Base-by-base conservation (phyloP, 2,113 vertebrate genomes). In the Cyanoramphus novaezelandiae region DNA sequence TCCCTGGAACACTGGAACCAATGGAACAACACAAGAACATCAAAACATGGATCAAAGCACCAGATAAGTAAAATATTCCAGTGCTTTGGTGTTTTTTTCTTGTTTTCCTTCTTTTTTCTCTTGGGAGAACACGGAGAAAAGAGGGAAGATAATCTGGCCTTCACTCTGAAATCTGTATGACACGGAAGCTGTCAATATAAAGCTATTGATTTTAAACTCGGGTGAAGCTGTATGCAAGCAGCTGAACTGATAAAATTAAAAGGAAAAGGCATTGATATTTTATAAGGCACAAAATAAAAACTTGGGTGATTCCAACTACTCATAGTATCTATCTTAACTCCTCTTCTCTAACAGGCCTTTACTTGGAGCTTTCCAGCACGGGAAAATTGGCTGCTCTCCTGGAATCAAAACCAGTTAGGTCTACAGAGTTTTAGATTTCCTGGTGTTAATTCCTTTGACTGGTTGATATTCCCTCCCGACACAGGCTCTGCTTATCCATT, bases 351-450 rank as follows among this genome's bases (percentile, higher is more conserved):
- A 21, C 0, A 2, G 11, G 27, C 9, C 15, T 65, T 47, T 75
- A 12, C n/a, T 35, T 46, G 5, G 11, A 68, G 19, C n/a, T 68
- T 82, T 69, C 43, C 19, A 52, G 25, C 9, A 43, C 4, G 15
- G 29, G 31, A 71, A 81, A 89, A 84, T 0, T 57, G 35, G 46
- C 37, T 46, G 60, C n/a, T 68, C 67, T 82, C 13, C 47, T 68
- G 13, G 27, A 77, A 88, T 62, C n/a, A 33, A 18, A 80, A 41
- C 43, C 0, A 0, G 11, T 70, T 46, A 67, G 9, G 17, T 41
- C 46, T 37, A 83, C 0, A 3, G 43, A 49, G 13, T 43, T 75
- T 1, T 2, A 62, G 8, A 62, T 91, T 65, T 92, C 69, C 53
- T 86, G 31, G 20, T 76, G 9, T 52, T 86, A 89, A 86, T 64